These are phyloP conservation scores for Dryobates pubescens DNA, from an alignment of 2,797 vertebrate species.

Conservation along the genomic window DNA sequence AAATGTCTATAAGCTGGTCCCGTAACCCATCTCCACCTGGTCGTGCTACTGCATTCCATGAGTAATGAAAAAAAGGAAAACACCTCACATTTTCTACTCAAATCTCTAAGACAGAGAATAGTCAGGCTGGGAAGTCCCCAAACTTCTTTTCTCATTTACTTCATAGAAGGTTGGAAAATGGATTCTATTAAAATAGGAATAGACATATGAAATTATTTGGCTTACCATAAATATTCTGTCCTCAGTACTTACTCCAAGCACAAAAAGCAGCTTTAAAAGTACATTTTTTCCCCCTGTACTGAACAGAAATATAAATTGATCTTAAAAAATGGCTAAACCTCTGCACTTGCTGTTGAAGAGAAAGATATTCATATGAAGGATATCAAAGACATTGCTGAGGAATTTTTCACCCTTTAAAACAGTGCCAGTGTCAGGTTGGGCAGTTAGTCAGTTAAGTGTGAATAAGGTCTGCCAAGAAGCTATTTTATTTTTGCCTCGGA, in stretches of 20 bases:
- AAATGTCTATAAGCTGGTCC: not conserved
- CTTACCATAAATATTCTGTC: not conserved
- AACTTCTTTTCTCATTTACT: not conserved
- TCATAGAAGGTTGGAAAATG: not conserved
- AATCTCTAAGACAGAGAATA: not conserved
- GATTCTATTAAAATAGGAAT: not conserved
- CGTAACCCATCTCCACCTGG: not conserved
- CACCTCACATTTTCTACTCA: not conserved
- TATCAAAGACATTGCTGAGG: not conserved
- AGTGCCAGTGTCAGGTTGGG: slow-evolving; percentile 20
- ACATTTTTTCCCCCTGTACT: not conserved
- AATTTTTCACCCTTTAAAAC: slow-evolving; percentile 14
- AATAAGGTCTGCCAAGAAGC: slow-evolving; percentile 40
- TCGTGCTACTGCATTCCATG: not conserved
- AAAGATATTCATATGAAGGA: not conserved
- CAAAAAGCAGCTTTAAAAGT: not conserved
- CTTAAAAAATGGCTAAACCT: not conserved
- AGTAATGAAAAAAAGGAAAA: fast-evolving
- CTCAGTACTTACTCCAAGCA: not conserved
- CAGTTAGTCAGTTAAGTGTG: slow-evolving; percentile 54
- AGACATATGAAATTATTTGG: not conserved
- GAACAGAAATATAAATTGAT: not conserved
- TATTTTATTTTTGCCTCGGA: slow-evolving; percentile 10
- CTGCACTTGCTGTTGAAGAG: not conserved
- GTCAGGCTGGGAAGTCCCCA: not conserved